Evolutionary conservation across 2,797 vertebrate species (phyloP).

Genomic region (Phataginus tricuspis): DNA sequence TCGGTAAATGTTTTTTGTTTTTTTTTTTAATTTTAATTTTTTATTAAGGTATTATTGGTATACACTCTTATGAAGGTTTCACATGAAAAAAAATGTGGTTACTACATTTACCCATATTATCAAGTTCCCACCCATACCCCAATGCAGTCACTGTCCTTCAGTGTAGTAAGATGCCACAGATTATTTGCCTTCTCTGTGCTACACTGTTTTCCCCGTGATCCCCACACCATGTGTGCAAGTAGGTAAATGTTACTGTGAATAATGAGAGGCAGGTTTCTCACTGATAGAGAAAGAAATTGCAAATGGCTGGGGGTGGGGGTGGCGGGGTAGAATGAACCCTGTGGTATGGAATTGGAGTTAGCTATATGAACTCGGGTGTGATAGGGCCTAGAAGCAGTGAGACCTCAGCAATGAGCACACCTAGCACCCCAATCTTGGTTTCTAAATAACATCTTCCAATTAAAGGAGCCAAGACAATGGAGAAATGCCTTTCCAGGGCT

Average conservation of each 20-base stretch:
- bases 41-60: too few relatives aligned
- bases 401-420: background rate
- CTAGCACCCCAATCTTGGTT: background rate
- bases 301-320: background rate
- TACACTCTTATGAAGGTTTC: too few relatives aligned
- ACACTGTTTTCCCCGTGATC: too few relatives aligned
- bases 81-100: too few relatives aligned
- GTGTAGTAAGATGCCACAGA: too few relatives aligned
- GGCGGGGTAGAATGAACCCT: background rate
- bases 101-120: too few relatives aligned
- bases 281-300: background rate
- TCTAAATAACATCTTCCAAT: background rate
- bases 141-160: too few relatives aligned
- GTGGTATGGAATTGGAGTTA: background rate
- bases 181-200: too few relatives aligned
- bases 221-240: background rate
- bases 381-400: background rate
- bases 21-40: too few relatives aligned
- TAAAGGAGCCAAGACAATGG: background rate
- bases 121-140: too few relatives aligned
- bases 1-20: background rate
- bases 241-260: background rate
- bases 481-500: background rate
- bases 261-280: background rate
- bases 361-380: background rate